phyloP scores from a whole-genome alignment of 2,888 invertebrate species.

The Deroplatys truncata region DNA sequence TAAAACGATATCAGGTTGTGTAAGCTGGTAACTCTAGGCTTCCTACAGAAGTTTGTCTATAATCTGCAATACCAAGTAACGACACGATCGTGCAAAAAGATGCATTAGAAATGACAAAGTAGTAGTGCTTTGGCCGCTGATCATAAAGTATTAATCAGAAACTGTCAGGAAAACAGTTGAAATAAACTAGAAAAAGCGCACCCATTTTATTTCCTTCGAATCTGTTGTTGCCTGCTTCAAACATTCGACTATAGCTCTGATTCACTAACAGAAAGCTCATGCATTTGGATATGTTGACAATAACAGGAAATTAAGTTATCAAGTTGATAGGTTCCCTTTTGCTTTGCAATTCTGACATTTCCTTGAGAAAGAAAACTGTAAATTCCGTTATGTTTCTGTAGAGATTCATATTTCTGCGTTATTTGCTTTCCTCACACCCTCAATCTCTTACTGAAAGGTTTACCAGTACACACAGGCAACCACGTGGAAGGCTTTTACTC shows the following conservation, averaged over 20 bases:
- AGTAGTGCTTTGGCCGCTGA: too few relatives aligned
- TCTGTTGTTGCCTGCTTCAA: background rate
- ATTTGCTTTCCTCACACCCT: background rate
- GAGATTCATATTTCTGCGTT: background rate
- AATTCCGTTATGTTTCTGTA: background rate
- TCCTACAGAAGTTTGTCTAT: too few relatives aligned
- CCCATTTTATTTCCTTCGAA: background rate
- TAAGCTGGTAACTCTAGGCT: too few relatives aligned
- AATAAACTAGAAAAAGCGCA: too few relatives aligned
- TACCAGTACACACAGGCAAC: background rate
- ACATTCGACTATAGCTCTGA: background rate
- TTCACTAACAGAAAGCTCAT: background rate
- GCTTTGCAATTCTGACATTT: background rate
- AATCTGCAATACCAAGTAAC: too few relatives aligned
- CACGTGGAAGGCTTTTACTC: background rate
- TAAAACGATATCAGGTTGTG: too few relatives aligned
- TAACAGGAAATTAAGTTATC: background rate
- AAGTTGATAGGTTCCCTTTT: background rate
- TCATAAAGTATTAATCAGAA: background rate
- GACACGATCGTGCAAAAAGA: too few relatives aligned
- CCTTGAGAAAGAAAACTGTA: background rate
- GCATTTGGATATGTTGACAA: background rate
- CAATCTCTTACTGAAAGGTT: background rate
- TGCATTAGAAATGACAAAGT: too few relatives aligned
- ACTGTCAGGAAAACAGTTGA: background rate